A percentile compares a stretch with the other conserved stretches of the same genome.
Evolutionary conservation across 2,888 invertebrate genomes (phyloP).

Genomic region (Cybosia mesomella): DNA sequence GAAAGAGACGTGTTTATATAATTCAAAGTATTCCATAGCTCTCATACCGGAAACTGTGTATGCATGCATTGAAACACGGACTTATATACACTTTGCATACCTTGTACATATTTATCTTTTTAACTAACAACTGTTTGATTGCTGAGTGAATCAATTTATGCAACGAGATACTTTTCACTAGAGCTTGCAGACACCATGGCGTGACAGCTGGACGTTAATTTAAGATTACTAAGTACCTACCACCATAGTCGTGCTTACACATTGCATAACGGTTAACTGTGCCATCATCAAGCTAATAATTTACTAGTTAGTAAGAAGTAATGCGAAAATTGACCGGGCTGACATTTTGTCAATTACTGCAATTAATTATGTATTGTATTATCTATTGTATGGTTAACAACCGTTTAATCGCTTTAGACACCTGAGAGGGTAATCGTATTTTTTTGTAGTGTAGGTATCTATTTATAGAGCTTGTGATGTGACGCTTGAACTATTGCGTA

Average conservation of each 20-base stretch:
- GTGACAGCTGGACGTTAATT: slow-evolving; percentile 37
- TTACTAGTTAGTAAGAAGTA: slow-evolving; percentile 24
- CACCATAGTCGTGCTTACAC: slow-evolving; percentile 25
- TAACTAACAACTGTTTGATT: slow-evolving; percentile 9
- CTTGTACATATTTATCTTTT: slow-evolving; percentile 8
- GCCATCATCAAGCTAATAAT: slow-evolving; percentile 31
- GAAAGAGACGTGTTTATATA: neutral
- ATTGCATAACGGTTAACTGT: slow-evolving; percentile 21
- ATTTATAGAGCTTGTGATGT: slow-evolving; percentile 10
- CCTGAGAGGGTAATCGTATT: slow-evolving; percentile 19
- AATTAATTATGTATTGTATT: slow-evolving; percentile 20
- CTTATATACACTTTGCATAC: neutral
- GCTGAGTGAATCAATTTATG: slow-evolving; percentile 27
- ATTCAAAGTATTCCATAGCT: neutral
- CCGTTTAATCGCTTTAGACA: slow-evolving; percentile 31
- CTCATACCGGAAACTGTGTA: slow-evolving; percentile 1
- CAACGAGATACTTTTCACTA: slow-evolving; percentile 31
- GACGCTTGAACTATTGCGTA: slow-evolving; percentile 1
- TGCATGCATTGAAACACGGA: neutral
- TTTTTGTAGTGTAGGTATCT: slow-evolving; percentile 2
- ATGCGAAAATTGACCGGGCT: slow-evolving; percentile 32
- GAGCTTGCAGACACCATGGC: slow-evolving; percentile 36
- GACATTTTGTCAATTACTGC: slow-evolving; percentile 29
- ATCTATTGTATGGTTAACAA: slow-evolving; percentile 13
- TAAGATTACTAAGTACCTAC: slow-evolving; percentile 40